phyloP scores from a whole-genome alignment of 2,888 invertebrate species.

The Pseudolycoriella hygida region DNA sequence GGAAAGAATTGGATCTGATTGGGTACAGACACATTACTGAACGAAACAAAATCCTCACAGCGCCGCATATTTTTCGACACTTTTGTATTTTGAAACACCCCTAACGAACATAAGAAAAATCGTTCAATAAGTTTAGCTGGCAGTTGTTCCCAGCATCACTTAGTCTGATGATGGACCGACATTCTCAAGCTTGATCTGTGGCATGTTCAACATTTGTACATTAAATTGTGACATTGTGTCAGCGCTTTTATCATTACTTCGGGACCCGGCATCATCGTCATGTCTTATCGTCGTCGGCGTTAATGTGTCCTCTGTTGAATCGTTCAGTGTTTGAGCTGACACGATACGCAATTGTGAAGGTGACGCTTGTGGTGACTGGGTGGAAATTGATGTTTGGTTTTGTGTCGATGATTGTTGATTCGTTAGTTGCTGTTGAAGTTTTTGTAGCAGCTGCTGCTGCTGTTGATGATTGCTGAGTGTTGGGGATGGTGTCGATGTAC shows the following conservation, averaged over 20 bases:
- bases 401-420: not conserved
- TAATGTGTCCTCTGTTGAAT: not conserved
- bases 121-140: too few species aligned
- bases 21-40: too few species aligned
- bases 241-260: not conserved
- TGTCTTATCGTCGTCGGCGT: not conserved
- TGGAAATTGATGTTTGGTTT: not conserved
- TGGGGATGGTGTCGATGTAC: not conserved
- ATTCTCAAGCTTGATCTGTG: conserved; percentile 5
- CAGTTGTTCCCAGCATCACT: too few species aligned
- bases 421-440: not conserved
- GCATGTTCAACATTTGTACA: not conserved
- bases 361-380: not conserved
- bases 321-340: not conserved
- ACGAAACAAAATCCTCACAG: too few species aligned
- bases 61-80: too few species aligned
- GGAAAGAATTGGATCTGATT: too few species aligned
- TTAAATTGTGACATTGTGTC: conserved; percentile 3
- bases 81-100: too few species aligned
- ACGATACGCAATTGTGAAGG: not conserved
- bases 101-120: too few species aligned
- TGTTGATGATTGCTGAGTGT: not conserved
- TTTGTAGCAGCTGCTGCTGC: not conserved
- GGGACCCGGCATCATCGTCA: not conserved
- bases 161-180: not conserved